These are phyloP conservation scores for Eupithecia dodoneata DNA, from an alignment of 2,888 invertebrate species.

Conservation along the genomic window DNA sequence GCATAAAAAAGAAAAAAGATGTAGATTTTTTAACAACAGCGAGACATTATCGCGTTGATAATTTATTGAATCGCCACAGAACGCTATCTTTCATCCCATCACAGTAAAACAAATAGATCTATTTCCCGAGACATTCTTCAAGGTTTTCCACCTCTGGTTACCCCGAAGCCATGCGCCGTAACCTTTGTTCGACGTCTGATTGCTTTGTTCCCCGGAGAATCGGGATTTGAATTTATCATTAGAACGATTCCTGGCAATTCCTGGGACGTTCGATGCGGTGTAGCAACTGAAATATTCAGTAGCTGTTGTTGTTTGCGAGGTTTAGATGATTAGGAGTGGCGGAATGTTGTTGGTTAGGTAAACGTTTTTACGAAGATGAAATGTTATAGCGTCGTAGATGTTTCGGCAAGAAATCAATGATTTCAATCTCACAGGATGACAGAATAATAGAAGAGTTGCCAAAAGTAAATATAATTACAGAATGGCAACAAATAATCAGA, in stretches of 20 bases:
- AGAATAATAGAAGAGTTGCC: background rate
- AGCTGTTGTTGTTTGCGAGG: slow-evolving; percentile 57
- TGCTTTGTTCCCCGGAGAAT: slow-evolving; percentile 74
- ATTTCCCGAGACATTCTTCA: slow-evolving; percentile 16
- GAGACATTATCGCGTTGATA: background rate
- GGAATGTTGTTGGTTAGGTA: slow-evolving; percentile 1
- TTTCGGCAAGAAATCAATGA: background rate
- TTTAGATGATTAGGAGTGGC: slow-evolving; percentile 59
- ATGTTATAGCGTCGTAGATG: background rate
- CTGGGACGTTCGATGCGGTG: slow-evolving; percentile 61
- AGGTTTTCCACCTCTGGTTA: slow-evolving; percentile 15
- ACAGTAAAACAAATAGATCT: slow-evolving; percentile 10
- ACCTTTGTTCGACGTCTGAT: slow-evolving; percentile 77
- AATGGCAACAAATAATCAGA: background rate
- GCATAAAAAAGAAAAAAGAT: too few relatives aligned
- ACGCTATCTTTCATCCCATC: background rate
- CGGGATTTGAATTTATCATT: slow-evolving; percentile 81
- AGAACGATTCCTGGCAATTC: slow-evolving; percentile 61
- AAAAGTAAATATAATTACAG: background rate
- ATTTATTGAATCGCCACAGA: background rate
- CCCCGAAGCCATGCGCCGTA: slow-evolving; percentile 53
- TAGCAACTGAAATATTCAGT: slow-evolving; percentile 72
- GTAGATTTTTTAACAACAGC: background rate
- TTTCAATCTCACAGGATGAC: background rate
- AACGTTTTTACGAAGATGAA: background rate